A percentile compares a stretch with the other conserved stretches of the same genome.
These are phyloP conservation scores for Sebastes fasciatus DNA, from an alignment of 2,113 vertebrate species.

Conservation along the genomic window DNA sequence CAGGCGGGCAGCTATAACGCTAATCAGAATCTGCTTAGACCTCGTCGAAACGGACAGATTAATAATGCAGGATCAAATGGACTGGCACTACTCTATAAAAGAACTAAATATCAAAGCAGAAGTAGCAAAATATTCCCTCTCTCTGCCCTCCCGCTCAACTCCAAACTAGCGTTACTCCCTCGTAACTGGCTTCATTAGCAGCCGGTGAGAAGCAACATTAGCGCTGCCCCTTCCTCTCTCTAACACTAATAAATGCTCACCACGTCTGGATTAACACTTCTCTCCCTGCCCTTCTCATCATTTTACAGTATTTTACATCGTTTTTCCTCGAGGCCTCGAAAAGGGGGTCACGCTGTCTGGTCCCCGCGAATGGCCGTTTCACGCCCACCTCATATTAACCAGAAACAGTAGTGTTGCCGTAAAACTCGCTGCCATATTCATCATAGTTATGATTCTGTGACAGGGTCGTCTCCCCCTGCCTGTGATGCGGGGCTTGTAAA, in stretches of 20 bases:
- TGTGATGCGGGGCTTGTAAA: conserved; percentile 73
- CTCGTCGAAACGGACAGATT: conserved; percentile 51
- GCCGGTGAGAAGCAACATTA: conserved; percentile 34
- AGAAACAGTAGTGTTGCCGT: conserved; percentile 62
- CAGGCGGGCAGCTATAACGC: conserved; percentile 42
- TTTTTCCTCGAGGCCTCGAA: conserved; percentile 45
- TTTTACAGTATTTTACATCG: conserved; percentile 61
- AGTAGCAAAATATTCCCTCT: conserved; percentile 17
- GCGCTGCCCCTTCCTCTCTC: conserved; percentile 36
- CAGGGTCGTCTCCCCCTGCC: conserved; percentile 73
- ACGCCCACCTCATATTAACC: conserved; percentile 67
- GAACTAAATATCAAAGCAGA: conserved; percentile 33
- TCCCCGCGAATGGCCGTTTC: conserved; percentile 54
- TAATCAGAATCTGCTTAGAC: conserved; percentile 50
- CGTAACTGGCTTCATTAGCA: conserved; percentile 54
- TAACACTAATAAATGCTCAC: conserved; percentile 66
- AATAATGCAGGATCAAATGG: conserved; percentile 65
- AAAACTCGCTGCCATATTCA: conserved; percentile 73
- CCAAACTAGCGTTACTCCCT: conserved; percentile 16
- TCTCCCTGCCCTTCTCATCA: conserved; percentile 52
- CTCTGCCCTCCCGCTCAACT: conserved; percentile 34
- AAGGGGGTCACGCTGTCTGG: conserved; percentile 49
- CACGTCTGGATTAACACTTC: conserved; percentile 58
- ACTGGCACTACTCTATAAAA: conserved; percentile 52
- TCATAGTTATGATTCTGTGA: conserved; percentile 84